Base-by-base conservation (phyloP, 2,113 vertebrate genomes). In the Cranoglanis bouderius region DNA sequence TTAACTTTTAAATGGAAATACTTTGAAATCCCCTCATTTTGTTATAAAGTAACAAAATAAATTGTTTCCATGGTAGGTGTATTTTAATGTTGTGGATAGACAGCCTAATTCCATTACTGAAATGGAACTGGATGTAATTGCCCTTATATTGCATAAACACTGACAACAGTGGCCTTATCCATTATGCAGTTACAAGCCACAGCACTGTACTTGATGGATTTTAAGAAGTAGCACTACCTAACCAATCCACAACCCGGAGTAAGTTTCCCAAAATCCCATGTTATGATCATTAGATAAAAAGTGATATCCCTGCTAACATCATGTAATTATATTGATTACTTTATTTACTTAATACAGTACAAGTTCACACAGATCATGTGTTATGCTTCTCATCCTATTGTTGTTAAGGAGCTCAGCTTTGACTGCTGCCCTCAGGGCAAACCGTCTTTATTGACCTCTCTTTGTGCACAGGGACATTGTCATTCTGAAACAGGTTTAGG, bases 1-100 rank as follows among this genome's bases (percentile, higher is more conserved):
- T 86, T 88, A 53, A 59, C 63, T 92, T 91, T 86, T 83, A 89
- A 89, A 86, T 87, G 88, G n/a, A 40, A 81, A 82, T n/a, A 70
- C 32, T 49, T 46, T 65, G 46, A 65, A 84, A 86, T 63, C 19
- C 85, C 29, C n/a, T n/a, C n/a, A 57, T 83, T 78, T 49, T 78
- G 32, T 67, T 49, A 88, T 63, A 75, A 38, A n/a, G 16, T 57
- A 78, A 80, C 14, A 70, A 74, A 85, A 29, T 38, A 80, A 80
- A 38, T 29, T 74, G 18, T 82, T 88, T 65, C 46, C 46, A 59
- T 63, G 43, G 80, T 84, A 29, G n/a, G 40, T 38, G 51, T 14
- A 77, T 13, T 49, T 84, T 26, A 83, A 86, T 65, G 46, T 87
- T 19, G 21, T 61, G 46, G 77, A 65, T 51, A 85, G 63, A 85